These are phyloP conservation scores for Stigmatopora argus DNA, from an alignment of 2,113 vertebrate species.

Conservation along the genomic window DNA sequence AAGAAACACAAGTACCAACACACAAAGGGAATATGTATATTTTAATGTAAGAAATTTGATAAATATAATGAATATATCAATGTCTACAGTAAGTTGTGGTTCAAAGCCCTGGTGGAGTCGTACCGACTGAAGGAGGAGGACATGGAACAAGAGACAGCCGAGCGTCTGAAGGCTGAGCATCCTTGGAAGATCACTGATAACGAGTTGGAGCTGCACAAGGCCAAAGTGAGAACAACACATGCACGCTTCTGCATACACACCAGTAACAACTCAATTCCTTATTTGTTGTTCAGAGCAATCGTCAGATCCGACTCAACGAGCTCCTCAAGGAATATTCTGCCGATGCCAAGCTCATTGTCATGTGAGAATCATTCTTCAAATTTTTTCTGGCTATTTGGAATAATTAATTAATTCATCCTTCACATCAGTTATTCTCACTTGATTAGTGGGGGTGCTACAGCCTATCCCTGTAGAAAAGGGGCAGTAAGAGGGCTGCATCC, in stretches of 20 bases:
- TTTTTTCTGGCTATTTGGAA: neutral
- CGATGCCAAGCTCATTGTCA: constrained; percentile 91
- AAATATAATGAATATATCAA: no score
- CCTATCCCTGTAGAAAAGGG: neutral
- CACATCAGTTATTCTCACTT: no score
- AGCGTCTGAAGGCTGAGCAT: constrained; percentile 89
- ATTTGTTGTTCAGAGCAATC: constrained; percentile 74
- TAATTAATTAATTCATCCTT: no score
- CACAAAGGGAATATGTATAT: neutral
- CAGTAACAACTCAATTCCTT: neutral
- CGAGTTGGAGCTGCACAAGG: constrained; percentile 91
- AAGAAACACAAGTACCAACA: constrained; percentile 86
- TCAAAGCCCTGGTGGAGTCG: constrained; percentile 92
- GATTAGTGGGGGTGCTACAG: neutral
- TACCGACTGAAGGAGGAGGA: constrained; percentile 94
- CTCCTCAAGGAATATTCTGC: constrained; percentile 91
- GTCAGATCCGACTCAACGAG: constrained; percentile 94
- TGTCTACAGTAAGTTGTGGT: constrained; percentile 76
- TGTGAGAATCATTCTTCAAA: constrained; percentile 76
- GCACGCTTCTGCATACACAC: neutral
- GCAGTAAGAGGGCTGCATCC: no score
- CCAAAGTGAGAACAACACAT: constrained; percentile 74
- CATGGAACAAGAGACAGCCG: constrained; percentile 90
- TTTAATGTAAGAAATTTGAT: neutral
- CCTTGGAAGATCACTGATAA: constrained; percentile 98